phyloP scores from a whole-genome alignment of 2,113 vertebrate genomes.

The Ophiodon elongatus region DNA sequence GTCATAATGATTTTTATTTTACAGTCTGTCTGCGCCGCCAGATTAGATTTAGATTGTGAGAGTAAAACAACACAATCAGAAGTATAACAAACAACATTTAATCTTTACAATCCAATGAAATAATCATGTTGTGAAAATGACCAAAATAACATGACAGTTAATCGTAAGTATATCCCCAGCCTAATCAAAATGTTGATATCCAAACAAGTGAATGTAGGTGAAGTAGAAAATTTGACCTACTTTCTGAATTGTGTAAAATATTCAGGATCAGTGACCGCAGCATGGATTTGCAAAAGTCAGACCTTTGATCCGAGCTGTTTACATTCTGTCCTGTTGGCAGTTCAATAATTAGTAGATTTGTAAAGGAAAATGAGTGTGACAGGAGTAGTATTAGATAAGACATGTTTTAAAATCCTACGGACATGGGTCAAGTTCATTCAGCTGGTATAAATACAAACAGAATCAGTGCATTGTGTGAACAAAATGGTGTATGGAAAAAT shows the following conservation, averaged over 20 bases:
- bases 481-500: slow-evolving; percentile 20
- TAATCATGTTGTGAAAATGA: slow-evolving; percentile 54
- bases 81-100: slow-evolving; percentile 71
- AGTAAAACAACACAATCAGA: slow-evolving; percentile 39
- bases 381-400: slow-evolving; percentile 28
- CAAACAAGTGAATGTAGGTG: slow-evolving; percentile 8
- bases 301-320: slow-evolving; percentile 62
- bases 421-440: slow-evolving; percentile 65
- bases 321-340: slow-evolving; percentile 29
- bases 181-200: slow-evolving; percentile 28
- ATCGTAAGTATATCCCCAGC: slow-evolving; percentile 28
- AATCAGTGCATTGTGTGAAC: slow-evolving; percentile 83
- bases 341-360: slow-evolving; percentile 37
- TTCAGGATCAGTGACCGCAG: slow-evolving; percentile 25
- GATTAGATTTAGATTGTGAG: background rate
- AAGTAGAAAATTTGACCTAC: slow-evolving; percentile 33
- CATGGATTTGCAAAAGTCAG: slow-evolving; percentile 11
- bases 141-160: slow-evolving; percentile 50
- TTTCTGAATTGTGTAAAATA: slow-evolving; percentile 40
- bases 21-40: slow-evolving; percentile 23
- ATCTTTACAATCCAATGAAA: slow-evolving; percentile 65
- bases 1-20: slow-evolving; percentile 76
- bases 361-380: slow-evolving; percentile 13
- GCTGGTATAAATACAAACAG: slow-evolving; percentile 65
- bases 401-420: slow-evolving; percentile 31